These are phyloP conservation scores for Tetramorium bicarinatum DNA, from an alignment of 2,888 invertebrate species.

Conservation along the genomic window DNA sequence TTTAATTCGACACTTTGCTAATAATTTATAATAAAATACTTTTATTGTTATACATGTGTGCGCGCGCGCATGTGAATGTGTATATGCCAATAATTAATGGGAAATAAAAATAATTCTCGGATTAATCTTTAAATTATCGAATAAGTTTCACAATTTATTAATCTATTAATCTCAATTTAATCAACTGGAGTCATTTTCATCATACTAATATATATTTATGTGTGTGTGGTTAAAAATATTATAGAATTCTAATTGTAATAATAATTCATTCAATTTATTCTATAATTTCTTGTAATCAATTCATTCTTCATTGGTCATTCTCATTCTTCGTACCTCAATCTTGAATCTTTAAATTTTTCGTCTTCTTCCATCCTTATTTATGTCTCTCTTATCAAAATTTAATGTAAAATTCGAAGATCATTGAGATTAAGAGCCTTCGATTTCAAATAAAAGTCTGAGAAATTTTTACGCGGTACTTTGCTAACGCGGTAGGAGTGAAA, in stretches of 20 bases:
- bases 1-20: neutral
- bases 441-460: conserved; percentile 27
- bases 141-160: conserved; percentile 11
- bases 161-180: neutral
- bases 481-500: conserved; percentile 21
- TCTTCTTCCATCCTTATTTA: neutral
- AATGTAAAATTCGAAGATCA: conserved; percentile 9
- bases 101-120: neutral
- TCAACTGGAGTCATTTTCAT: neutral
- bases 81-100: neutral
- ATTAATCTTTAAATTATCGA: neutral
- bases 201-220: neutral
- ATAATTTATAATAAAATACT: neutral
- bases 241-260: neutral
- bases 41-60: neutral
- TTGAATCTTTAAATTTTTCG: neutral
- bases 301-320: neutral
- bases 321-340: neutral
- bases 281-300: neutral
- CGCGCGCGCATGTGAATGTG: neutral
- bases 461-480: conserved; percentile 54
- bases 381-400: neutral
- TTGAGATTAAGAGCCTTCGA: conserved; percentile 22
- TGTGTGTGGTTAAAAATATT: neutral
- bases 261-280: neutral